Conservation (phyloP, 2,113 vertebrate species). For the Malurus melanocephalus region DNA sequence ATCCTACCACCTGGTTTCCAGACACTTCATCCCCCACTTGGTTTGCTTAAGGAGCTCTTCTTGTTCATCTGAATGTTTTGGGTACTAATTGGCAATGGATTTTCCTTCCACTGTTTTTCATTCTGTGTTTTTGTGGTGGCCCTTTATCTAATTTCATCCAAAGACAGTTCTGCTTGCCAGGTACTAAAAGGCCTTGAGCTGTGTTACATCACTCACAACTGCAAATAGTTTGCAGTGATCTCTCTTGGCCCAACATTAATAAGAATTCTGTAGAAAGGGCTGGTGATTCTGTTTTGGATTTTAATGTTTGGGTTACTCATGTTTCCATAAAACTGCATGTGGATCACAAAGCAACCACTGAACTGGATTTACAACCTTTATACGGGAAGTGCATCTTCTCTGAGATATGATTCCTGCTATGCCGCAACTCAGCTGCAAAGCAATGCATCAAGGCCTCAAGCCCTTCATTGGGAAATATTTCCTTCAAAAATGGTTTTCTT, state of each 20-base stretch:
- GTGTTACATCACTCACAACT: constrained; percentile 60
- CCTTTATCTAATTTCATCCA: constrained; percentile 20
- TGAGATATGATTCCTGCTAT: not conserved
- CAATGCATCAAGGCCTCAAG: not conserved
- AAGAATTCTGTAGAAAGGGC: not conserved
- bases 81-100: constrained; percentile 24
- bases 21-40: not conserved
- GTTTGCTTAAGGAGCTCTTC: not conserved
- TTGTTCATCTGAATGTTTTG: constrained; percentile 14
- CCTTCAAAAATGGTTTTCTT: not conserved
- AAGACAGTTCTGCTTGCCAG: constrained; percentile 18
- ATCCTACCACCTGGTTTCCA: constrained; percentile 36
- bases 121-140: constrained; percentile 42
- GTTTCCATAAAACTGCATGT: not conserved
- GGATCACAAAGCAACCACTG: not conserved
- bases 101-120: constrained; percentile 30
- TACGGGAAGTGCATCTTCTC: not conserved
- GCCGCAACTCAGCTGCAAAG: not conserved
- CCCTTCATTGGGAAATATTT: not conserved
- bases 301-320: constrained; percentile 54
- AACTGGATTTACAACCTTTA: not conserved
- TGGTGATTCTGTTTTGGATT: constrained; percentile 58
- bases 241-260: constrained; percentile 44
- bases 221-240: constrained; percentile 55
- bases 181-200: constrained; percentile 44